These are phyloP conservation scores for Oegoconia quadripuncta DNA, from an alignment of 2,888 invertebrate genomes.

Conservation along the genomic window DNA sequence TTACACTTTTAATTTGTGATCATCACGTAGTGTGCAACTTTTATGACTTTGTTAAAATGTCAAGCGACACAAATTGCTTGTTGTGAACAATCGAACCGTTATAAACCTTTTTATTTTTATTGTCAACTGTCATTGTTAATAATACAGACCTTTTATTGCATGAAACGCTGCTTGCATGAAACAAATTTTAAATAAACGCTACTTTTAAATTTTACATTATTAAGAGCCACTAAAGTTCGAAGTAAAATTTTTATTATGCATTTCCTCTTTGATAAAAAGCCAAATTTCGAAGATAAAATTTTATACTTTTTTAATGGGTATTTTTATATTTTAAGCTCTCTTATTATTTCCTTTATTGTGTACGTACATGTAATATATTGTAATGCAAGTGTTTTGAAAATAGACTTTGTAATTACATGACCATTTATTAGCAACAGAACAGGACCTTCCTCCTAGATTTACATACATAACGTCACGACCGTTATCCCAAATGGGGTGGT, in stretches of 20 bases:
- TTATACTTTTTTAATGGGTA: too few relatives aligned
- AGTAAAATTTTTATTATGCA: slow-evolving; percentile 8
- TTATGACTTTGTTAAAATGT: slow-evolving; percentile 4
- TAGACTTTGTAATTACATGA: too few relatives aligned
- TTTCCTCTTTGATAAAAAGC: slow-evolving; percentile 5
- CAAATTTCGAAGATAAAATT: too few relatives aligned
- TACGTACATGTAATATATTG: too few relatives aligned
- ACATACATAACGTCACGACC: too few relatives aligned
- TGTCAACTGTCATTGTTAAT: slow-evolving; percentile 36
- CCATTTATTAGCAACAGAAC: too few relatives aligned
- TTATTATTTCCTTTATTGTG: too few relatives aligned
- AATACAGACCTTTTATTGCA: slow-evolving; percentile 35
- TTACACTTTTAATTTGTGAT: background rate
- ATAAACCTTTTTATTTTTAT: slow-evolving; percentile 34
- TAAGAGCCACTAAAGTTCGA: slow-evolving; percentile 2
- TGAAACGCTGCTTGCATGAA: slow-evolving; percentile 25
- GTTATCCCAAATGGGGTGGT: too few relatives aligned
- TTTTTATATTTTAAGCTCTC: too few relatives aligned
- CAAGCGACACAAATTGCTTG: slow-evolving; percentile 2
- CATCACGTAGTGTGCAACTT: background rate
- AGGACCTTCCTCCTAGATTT: too few relatives aligned
- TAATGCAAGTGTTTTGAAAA: too few relatives aligned
- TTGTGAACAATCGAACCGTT: slow-evolving; percentile 41
- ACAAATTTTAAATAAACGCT: slow-evolving; percentile 3
- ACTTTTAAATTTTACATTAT: slow-evolving; percentile 5